phyloP scores from a whole-genome alignment of 2,113 vertebrate species.

The Hipposideros armiger region DNA sequence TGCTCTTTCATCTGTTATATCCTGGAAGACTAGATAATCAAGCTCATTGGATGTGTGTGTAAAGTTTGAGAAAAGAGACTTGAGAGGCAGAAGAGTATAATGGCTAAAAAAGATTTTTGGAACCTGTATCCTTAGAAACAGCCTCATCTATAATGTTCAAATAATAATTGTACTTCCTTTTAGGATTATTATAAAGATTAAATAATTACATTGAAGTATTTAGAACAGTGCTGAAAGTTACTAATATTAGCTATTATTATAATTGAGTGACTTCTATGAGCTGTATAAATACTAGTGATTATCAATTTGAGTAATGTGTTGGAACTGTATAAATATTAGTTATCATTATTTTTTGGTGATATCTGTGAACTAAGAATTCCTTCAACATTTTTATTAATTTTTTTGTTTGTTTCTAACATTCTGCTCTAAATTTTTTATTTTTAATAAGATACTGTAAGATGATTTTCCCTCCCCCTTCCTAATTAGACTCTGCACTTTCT shows the following conservation, averaged over 20 bases:
- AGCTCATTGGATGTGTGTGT: neutral
- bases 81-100: neutral
- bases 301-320: neutral
- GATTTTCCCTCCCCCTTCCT: neutral
- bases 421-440: constrained; percentile 29
- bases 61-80: constrained; percentile 33
- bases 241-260: neutral
- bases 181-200: neutral
- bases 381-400: neutral
- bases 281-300: neutral
- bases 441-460: neutral
- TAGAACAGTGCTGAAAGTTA: neutral
- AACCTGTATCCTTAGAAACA: neutral
- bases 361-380: neutral
- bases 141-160: neutral
- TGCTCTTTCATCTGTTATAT: neutral
- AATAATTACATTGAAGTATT: neutral
- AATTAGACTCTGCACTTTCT: neutral
- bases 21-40: neutral
- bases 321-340: neutral
- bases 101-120: neutral
- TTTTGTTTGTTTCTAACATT: neutral
- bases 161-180: neutral
- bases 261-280: neutral
- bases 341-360: neutral